Evolutionary conservation across 2,113 vertebrate genomes (phyloP).

Genomic region (Gasterosteus nipponicus): DNA sequence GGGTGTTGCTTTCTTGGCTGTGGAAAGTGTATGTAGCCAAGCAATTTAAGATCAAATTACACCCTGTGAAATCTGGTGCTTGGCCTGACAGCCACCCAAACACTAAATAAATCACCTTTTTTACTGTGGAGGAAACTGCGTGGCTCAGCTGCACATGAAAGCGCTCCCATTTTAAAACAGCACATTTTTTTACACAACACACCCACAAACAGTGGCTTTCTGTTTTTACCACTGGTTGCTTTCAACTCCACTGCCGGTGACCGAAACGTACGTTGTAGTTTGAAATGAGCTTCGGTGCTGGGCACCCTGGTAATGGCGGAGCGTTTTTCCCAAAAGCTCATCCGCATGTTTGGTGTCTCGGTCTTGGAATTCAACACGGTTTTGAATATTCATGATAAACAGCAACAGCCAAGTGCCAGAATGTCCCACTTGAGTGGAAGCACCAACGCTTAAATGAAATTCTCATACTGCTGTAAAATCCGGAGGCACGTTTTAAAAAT

Average conservation of each 20-base stretch:
- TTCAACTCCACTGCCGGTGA: slow-evolving; percentile 20
- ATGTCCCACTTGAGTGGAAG: slow-evolving; percentile 38
- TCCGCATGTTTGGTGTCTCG: slow-evolving; percentile 44
- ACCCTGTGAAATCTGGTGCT: slow-evolving; percentile 52
- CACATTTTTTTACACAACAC: slow-evolving; percentile 44
- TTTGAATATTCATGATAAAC: slow-evolving; percentile 68
- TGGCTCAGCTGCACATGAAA: slow-evolving; percentile 56
- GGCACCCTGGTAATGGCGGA: slow-evolving; percentile 14
- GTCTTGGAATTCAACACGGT: slow-evolving; percentile 36
- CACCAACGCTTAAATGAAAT: slow-evolving; percentile 15
- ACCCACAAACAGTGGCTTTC: slow-evolving; percentile 27
- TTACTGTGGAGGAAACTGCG: slow-evolving; percentile 54
- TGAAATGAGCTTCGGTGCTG: slow-evolving; percentile 7
- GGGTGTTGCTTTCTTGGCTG: slow-evolving; percentile 45
- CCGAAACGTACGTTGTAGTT: slow-evolving; percentile 34
- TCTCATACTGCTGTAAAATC: slow-evolving; percentile 20
- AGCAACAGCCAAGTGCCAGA: slow-evolving; percentile 31
- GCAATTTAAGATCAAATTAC: slow-evolving; percentile 72
- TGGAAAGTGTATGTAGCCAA: slow-evolving; percentile 48
- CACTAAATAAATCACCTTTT: slow-evolving; percentile 72
- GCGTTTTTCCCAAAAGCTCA: slow-evolving; percentile 2
- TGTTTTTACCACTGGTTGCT: slow-evolving; percentile 26
- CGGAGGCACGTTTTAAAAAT: slow-evolving; percentile 23
- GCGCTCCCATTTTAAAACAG: slow-evolving; percentile 62
- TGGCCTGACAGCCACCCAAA: slow-evolving; percentile 62